A percentile compares a stretch with the other conserved stretches of the same genome.
These are phyloP conservation scores for Dipodomys stephensi DNA, from an alignment of 2,113 vertebrate species.

Conservation along the genomic window DNA sequence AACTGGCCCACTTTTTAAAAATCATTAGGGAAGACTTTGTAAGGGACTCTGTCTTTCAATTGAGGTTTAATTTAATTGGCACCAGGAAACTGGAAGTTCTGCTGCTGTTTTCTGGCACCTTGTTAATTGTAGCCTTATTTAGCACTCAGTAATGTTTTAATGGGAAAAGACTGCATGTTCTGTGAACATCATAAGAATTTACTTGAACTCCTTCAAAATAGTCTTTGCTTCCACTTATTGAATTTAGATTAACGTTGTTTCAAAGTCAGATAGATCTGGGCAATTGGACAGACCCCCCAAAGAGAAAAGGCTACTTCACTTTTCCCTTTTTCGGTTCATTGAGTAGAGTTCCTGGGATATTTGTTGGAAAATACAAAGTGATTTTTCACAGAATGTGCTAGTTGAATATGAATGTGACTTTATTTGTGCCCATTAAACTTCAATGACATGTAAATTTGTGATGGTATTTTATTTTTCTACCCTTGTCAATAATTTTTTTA, in stretches of 20 bases:
- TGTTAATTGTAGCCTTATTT: slow-evolving; percentile 81
- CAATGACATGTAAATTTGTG: background rate
- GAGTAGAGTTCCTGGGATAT: slow-evolving; percentile 8
- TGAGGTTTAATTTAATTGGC: slow-evolving; percentile 65
- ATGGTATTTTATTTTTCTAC: slow-evolving; percentile 20
- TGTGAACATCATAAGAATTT: slow-evolving; percentile 73
- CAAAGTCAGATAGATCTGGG: slow-evolving; percentile 71
- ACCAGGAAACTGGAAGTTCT: slow-evolving; percentile 79
- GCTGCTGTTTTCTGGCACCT: slow-evolving; percentile 82
- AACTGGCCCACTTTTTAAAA: slow-evolving; percentile 49
- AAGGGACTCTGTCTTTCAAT: slow-evolving; percentile 70
- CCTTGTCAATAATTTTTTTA: slow-evolving; percentile 17
- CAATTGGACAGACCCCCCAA: slow-evolving; percentile 35
- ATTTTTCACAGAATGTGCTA: background rate
- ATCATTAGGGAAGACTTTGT: slow-evolving; percentile 36
- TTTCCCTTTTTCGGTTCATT: background rate
- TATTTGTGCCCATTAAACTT: slow-evolving; percentile 1
- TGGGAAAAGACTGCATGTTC: slow-evolving; percentile 80
- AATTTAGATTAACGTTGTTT: slow-evolving; percentile 52
- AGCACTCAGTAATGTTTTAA: slow-evolving; percentile 63
- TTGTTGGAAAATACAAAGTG: slow-evolving; percentile 35
- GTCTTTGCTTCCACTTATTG: slow-evolving; percentile 70
- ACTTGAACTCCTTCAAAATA: slow-evolving; percentile 55
- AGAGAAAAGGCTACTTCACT: slow-evolving; percentile 61
- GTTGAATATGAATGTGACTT: background rate